A percentile compares a stretch with the other conserved stretches of the same genome.
Conservation (phyloP, 2,797 vertebrate species). For the Esox lucius region DNA sequence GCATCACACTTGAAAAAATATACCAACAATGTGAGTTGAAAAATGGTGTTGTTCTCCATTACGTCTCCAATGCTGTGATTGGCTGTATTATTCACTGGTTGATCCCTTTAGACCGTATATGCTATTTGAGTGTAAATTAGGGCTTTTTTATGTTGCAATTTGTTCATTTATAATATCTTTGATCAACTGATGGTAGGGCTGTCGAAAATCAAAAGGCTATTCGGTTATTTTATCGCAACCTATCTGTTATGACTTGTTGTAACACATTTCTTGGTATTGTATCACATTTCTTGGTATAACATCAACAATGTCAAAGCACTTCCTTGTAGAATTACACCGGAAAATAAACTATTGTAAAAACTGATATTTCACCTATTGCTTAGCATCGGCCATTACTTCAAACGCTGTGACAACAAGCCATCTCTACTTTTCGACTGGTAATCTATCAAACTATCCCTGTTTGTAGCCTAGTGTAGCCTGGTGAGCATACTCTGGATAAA, state of each 20-base stretch:
- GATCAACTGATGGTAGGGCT: not conserved
- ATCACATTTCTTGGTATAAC: not conserved
- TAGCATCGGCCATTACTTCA: not conserved
- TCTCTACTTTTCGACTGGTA: not conserved
- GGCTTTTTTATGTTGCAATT: constrained; percentile 26
- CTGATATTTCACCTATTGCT: not conserved
- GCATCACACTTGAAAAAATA: too few species aligned
- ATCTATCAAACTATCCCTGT: not conserved
- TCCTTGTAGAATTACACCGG: not conserved
- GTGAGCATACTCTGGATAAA: constrained; percentile 19
- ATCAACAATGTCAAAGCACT: not conserved
- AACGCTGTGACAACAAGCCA: not conserved
- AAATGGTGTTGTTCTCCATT: too few species aligned
- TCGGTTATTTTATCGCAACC: not conserved
- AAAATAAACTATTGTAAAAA: not conserved
- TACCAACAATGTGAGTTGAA: too few species aligned
- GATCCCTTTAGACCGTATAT: too few species aligned
- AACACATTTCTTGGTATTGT: not conserved
- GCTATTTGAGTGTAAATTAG: constrained; percentile 41
- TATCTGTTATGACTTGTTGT: not conserved
- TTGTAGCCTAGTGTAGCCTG: not conserved
- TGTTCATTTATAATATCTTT: constrained; percentile 22
- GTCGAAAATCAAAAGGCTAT: not conserved
- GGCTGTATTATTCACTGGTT: too few species aligned
- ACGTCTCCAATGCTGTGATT: too few species aligned